Percentiles rank a stretch among this genome's conserved stretches.
These are phyloP conservation scores for Microctenopoma stevenorrisi DNA, from an alignment of 2,797 vertebrate species.

Conservation along the genomic window DNA sequence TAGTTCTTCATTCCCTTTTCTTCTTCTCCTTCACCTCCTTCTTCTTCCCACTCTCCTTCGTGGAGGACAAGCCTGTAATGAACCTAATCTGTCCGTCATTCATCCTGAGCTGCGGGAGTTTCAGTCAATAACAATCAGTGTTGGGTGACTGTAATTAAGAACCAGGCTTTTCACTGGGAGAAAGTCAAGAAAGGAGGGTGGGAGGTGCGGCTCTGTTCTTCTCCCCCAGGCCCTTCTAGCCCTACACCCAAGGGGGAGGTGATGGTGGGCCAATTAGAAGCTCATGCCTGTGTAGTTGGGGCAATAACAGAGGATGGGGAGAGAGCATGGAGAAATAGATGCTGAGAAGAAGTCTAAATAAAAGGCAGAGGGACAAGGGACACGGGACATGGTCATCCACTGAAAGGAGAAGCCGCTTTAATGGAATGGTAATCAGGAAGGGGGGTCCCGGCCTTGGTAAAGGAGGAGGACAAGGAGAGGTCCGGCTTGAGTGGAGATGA, in stretches of 20 bases:
- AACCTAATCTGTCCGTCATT: constrained; percentile 81
- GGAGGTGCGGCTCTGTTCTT: constrained; percentile 65
- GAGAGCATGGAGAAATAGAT: constrained; percentile 37
- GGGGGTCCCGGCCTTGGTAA: constrained; percentile 76
- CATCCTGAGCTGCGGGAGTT: constrained; percentile 72
- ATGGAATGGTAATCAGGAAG: constrained; percentile 83
- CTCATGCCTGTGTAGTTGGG: constrained; percentile 70
- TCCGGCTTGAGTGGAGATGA: constrained; percentile 76
- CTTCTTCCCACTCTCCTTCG: constrained; percentile 52
- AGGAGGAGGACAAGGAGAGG: constrained; percentile 82
- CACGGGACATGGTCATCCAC: constrained; percentile 73
- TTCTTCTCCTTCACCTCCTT: too few relatives aligned
- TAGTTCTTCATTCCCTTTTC: constrained; percentile 1
- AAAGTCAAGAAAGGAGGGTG: constrained; percentile 67
- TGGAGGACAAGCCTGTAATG: constrained; percentile 78
- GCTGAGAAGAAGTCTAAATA: constrained; percentile 78
- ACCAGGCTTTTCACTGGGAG: constrained; percentile 77
- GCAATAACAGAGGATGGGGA: constrained; percentile 65
- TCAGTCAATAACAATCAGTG: constrained; percentile 85
- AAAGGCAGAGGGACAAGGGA: constrained; percentile 71
- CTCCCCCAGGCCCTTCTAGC: constrained; percentile 58
- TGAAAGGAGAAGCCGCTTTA: constrained; percentile 77
- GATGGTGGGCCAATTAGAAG: constrained; percentile 74
- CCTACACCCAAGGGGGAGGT: constrained; percentile 53
- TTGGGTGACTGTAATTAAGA: constrained; percentile 84